Conservation (phyloP, 2,113 vertebrate species). For the Hemicordylus capensis region DNA sequence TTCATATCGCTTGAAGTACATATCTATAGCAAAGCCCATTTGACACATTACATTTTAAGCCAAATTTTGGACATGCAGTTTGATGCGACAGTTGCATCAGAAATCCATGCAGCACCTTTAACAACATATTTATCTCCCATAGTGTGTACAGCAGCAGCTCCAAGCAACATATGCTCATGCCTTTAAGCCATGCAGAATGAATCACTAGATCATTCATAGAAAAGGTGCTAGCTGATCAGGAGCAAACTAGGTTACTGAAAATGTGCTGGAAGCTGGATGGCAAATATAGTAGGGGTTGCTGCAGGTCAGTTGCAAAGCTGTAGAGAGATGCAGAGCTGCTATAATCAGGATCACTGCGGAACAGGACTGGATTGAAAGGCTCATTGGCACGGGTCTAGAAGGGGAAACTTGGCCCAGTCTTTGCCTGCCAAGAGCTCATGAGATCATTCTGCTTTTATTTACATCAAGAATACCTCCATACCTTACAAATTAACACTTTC, state of each 20-base stretch:
- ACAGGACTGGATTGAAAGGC: neutral
- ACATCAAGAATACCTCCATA: fast-evolving
- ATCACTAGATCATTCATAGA: neutral
- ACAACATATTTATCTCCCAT: neutral
- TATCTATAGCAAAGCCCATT: neutral
- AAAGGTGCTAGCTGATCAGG: neutral
- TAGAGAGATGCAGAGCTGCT: fast-evolving
- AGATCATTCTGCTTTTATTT: neutral
- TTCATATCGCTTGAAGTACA: neutral
- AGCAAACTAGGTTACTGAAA: neutral
- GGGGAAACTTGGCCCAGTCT: neutral
- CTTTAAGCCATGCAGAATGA: neutral
- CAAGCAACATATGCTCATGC: neutral
- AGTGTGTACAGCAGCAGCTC: fast-evolving
- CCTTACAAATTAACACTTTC: neutral
- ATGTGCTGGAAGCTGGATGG: neutral
- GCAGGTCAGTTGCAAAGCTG: neutral
- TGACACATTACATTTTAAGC: neutral
- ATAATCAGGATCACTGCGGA: neutral
- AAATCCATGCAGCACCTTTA: neutral
- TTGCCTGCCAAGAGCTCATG: neutral
- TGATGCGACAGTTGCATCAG: neutral
- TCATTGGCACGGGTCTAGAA: neutral
- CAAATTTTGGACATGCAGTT: neutral
- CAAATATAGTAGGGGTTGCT: neutral